Evolutionary conservation across 2,797 vertebrate species (phyloP).

Genomic region (Cynodonichthys magdalenae): DNA sequence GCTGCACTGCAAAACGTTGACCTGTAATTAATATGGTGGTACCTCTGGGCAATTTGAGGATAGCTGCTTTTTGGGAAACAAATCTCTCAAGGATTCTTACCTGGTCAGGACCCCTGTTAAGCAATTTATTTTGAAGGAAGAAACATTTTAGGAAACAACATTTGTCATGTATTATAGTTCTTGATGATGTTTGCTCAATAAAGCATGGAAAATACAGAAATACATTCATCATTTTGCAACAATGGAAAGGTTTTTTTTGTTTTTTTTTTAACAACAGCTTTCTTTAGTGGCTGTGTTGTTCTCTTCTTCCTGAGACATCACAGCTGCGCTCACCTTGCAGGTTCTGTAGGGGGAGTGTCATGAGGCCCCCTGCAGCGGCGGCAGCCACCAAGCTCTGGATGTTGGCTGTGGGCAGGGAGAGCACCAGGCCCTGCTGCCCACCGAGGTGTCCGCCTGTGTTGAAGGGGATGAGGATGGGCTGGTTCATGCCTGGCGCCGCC

Average conservation of each 20-base stretch:
- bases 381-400: constrained; percentile 98
- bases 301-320: neutral
- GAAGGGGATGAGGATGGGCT: constrained; percentile 98
- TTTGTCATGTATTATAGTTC: constrained; percentile 18
- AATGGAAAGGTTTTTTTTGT: neutral
- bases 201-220: constrained; percentile 12
- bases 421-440: constrained; percentile 97
- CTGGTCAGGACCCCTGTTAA: constrained; percentile 58
- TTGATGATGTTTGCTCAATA: neutral
- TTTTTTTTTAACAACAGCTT: constrained; percentile 4
- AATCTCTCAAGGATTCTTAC: constrained; percentile 68
- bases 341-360: constrained; percentile 99
- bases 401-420: constrained; percentile 95
- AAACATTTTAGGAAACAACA: constrained; percentile 11
- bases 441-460: constrained; percentile 95
- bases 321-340: constrained; percentile 90
- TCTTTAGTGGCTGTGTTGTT: constrained; percentile 1
- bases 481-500: constrained; percentile 90
- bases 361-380: constrained; percentile 96
- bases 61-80: constrained; percentile 70
- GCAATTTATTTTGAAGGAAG: constrained; percentile 38
- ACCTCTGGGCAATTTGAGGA: constrained; percentile 66
- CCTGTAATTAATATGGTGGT: constrained; percentile 83
- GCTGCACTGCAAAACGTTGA: constrained; percentile 81
- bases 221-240: neutral